phyloP scores from a whole-genome alignment of 2,797 vertebrate species.

The Rhynchotus rufescens region DNA sequence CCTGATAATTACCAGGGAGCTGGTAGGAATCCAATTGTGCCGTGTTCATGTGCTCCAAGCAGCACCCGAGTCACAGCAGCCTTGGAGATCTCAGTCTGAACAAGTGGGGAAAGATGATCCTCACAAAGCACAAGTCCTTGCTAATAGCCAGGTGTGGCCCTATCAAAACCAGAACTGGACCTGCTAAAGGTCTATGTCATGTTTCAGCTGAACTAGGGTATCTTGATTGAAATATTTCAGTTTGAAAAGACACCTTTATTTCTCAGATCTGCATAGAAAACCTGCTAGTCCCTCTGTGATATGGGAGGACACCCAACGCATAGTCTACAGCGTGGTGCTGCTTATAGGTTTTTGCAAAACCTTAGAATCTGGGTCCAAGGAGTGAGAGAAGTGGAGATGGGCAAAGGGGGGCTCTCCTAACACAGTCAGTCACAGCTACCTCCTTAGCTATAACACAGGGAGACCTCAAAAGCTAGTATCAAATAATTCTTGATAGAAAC shows the following conservation, averaged over 20 bases:
- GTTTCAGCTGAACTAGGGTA: background rate
- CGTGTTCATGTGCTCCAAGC: background rate
- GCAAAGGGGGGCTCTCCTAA: background rate
- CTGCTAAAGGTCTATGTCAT: background rate
- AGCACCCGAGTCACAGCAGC: background rate
- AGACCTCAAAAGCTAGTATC: background rate
- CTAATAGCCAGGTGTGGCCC: background rate
- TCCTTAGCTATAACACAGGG: background rate
- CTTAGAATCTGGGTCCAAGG: background rate
- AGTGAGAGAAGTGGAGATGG: background rate
- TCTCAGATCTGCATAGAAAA: background rate
- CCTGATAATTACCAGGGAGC: conserved; percentile 62
- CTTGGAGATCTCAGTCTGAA: background rate
- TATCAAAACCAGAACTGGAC: background rate
- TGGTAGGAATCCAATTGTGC: conserved; percentile 50
- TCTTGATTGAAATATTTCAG: background rate
- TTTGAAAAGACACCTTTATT: background rate
- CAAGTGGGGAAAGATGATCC: background rate
- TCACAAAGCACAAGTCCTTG: background rate
- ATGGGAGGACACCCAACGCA: background rate
- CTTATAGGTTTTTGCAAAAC: background rate
- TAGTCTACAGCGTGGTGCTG: background rate
- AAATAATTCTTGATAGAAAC: background rate
- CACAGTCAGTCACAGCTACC: background rate
- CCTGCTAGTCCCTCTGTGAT: background rate